Base-by-base conservation (phyloP, 2,113 vertebrate species). In the Lamprologus ornatipinnis region DNA sequence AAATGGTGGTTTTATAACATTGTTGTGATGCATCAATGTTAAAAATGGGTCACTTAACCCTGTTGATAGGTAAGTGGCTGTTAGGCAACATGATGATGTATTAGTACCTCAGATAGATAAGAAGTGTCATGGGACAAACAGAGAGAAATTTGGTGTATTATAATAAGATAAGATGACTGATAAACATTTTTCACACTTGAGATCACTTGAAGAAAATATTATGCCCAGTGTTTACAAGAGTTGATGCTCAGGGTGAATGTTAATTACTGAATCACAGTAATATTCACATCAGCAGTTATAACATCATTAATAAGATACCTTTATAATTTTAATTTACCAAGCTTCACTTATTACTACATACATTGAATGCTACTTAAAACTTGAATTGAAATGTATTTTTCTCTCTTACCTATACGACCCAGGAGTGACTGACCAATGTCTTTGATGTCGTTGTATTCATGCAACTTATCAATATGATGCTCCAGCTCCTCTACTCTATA, bases 381-480 rank as follows among this genome's bases (percentile, higher is more conserved):
- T 13, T 65, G 3, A 33, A 73, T 4, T 63, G 1, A 79, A 60
- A 82, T 17, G 3, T 79, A n/a, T 33, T n/a, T 7, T 65, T 63
- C 63, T 89, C 14, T 87, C 97, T 97, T 96, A 99, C 98, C 98
- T 37, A 99, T 92, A 70, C 94, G 98, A 35, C 98, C 99, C 31
- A 99, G 95, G 51, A 99, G 96, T 92, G 97, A 97, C 94, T 99
- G 99, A 53, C 97, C 98, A 10, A 95, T 95, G 88, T 99, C 99
- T 96, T 99, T 99, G 84, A 99, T 96, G 89, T 99, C 98, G 7
- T 99, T 99, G 86, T 99, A 99, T 90, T 99, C 97, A 2, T 99
- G 99, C 75, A 99, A 96, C 90, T 97, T 96, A 83, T 97, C 91
- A 86, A 99, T 99, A 89, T 99, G 98, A 88, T 93, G 89, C 53